Base-by-base conservation (phyloP, 2,888 invertebrate species). In the Tiliacea aurago region DNA sequence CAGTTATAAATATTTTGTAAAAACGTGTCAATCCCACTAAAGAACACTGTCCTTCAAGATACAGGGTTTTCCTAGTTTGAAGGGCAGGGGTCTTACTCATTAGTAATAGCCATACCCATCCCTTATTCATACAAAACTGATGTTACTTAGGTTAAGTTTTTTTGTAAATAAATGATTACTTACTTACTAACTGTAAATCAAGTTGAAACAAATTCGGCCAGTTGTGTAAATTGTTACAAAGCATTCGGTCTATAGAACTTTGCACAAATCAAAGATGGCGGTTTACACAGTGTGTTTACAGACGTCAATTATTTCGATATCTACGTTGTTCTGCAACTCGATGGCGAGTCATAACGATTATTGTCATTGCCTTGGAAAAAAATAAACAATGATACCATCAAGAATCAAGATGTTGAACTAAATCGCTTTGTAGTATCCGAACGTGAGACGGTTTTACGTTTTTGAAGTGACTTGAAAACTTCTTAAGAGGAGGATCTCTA, bases 281-380 rank as follows among this genome's bases (percentile, higher is more conserved):
- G 59, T 67, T 64, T 59, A 45, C 59, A 45, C 69, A 71, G 33
- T 37, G 49, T 59, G 23, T 73, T 65, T 66, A n/a, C 51, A 71
- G 51, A 18, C 72, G 63, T 66, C 85, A 63, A 84, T 86, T 86
- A 86, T 85, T 79, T 76, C 13, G 55, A 71, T 75, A 81, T 79
- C 67, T 80, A 55, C 77, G 62, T 65, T 55, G 53, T 49, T 64
- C 37, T 71, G 53, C 56, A 47, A 76, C 80, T 70, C 65, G 47
- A 67, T 78, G 74, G 59, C 69, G 59, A 71, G 23, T n/a, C 68
- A 72, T 20, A 70, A n/a, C 73, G 73, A 84, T 85, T 78, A 83
- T 70, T 77, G 73, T 81, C 75, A 80, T 86, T 80, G 75, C 68
- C 79, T 67, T 79, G 73, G 76, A 62, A 80, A 75, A 81, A 83